Percentiles rank a stretch among this genome's conserved stretches.
phyloP scores from a whole-genome alignment of 53 echinoderm and acorn worm genomes.

The Pentamera pediparva region DNA sequence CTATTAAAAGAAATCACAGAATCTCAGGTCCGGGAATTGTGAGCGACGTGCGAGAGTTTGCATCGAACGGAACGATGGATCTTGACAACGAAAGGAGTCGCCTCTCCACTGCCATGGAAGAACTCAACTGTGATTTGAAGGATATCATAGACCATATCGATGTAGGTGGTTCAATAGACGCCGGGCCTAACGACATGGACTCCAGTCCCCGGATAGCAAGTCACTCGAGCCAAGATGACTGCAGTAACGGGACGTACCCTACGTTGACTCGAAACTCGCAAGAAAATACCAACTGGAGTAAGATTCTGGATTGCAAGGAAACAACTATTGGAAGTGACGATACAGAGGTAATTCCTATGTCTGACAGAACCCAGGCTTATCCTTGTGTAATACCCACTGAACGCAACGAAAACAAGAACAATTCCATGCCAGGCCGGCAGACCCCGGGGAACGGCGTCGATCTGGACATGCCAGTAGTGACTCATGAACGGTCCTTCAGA shows the following conservation, averaged over 20 bases:
- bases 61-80: background rate
- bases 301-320: slow-evolving; percentile 21
- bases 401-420: background rate
- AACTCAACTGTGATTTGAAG: background rate
- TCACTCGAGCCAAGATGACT: background rate
- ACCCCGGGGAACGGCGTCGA: background rate
- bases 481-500: background rate
- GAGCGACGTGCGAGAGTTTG: background rate
- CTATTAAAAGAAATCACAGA: background rate
- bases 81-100: slow-evolving; percentile 22
- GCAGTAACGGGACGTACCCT: background rate
- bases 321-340: slow-evolving; percentile 1
- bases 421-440: background rate
- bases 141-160: slow-evolving; percentile 1
- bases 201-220: background rate
- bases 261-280: background rate
- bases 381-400: too few relatives aligned
- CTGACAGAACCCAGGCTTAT: background rate
- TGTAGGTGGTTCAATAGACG: too few relatives aligned
- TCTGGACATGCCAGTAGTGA: background rate
- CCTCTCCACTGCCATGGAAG: slow-evolving; percentile 21
- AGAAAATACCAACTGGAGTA: slow-evolving; percentile 21
- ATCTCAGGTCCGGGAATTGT: background rate
- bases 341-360: background rate
- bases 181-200: background rate